Evolutionary conservation across 2,113 vertebrate genomes (phyloP), one percentile per base, ranked within the genome.

Genomic region (Glaucidium brasilianum): DNA sequence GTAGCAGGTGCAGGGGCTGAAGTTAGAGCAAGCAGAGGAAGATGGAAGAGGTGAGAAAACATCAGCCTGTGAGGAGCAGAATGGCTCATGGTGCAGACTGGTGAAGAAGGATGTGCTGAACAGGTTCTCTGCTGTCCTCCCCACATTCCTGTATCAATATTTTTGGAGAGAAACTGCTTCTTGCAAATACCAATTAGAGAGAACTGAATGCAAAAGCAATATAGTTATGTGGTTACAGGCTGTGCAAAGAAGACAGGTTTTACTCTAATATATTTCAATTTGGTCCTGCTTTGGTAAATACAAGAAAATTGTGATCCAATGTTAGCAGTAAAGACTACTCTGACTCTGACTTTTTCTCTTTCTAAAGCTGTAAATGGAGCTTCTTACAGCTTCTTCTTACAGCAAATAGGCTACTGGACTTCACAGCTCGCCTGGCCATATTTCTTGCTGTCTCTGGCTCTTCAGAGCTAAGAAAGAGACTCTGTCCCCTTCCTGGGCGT

Each of bases 21-120:
- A 63, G 47, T 87, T 52, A 84, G 73, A 56, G 22, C 53, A 63
- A 56, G 62, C 3, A 55, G 21, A 90, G 47, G 29, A 74, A 58
- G 73, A 91, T 41, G 43, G 69, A 93, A 92, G 52, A 92, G 56
- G 67, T 94, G 79, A 94, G 75, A 80, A 93, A 93, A 53, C 43
- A 58, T 82, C 64, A 81, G 16, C 47, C 23, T 53, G 5, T 47
- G n/a, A 72, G 68, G 32, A 88, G 49, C 56, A 74, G 27, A 90
- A 89, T 0, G 1, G 12, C 32, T 85, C 26, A 10, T 2, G 11
- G 64, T 26, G 10, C 52, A 81, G 34, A n/a, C 30, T 68, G 50
- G 10, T 59, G 62, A 39, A 87, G 72, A 56, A 72, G 58, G 12
- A 37, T 6, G 1, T 1, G 11, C 15, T 88, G 41, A 93, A 63